Base-by-base conservation (phyloP, 2,888 invertebrate genomes). In the Melieria omissa region DNA sequence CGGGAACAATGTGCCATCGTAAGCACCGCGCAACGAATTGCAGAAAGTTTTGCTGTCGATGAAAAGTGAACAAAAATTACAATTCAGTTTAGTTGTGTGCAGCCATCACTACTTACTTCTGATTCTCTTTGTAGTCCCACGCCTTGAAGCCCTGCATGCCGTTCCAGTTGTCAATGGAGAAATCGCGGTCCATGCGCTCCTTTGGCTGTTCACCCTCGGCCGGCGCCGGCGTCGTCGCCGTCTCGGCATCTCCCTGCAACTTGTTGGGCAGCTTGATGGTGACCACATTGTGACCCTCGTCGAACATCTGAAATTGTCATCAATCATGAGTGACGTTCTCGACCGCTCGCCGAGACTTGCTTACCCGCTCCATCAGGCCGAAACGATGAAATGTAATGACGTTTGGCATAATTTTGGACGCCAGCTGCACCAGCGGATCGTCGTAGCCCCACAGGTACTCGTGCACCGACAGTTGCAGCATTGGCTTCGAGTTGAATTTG, bases 381-480 rank as follows among this genome's bases (percentile, higher is more conserved):
- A 96, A 93, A 80, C 90, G 91, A n/a, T 89, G 88, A 80, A 95
- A 95, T 78, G 94, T 91, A 12, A 96, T 93, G 89, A 94, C 92
- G n/a, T 89, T 91, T 0, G 95, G 95, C 16, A 95, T 83, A 55
- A 93, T 85, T 41, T 88, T 89, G 77, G 93, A 90, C 0, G 93
- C 94, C 47, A 94, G 83, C 2, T 88, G 87, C 63, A 96, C 91
- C 58, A 96, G 82, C 0, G 89, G 88, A 81, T 96, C 95, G 2
- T 93, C 90, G 83, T 95, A 95, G 0, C 95, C 95, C 93, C 94
- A 95, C 12, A 95, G 86, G 81, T 92, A 93, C 45, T 94, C 92
- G 71, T 93, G 86, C 0, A 92, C 91, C 0, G 90, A 89, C 49
- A 93, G 81, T 57, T 81, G 76, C 14, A 93, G 83, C 74, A 95